These are phyloP conservation scores for Salvelinus namaycush DNA, from an alignment of 2,113 vertebrate species.

Conservation along the genomic window DNA sequence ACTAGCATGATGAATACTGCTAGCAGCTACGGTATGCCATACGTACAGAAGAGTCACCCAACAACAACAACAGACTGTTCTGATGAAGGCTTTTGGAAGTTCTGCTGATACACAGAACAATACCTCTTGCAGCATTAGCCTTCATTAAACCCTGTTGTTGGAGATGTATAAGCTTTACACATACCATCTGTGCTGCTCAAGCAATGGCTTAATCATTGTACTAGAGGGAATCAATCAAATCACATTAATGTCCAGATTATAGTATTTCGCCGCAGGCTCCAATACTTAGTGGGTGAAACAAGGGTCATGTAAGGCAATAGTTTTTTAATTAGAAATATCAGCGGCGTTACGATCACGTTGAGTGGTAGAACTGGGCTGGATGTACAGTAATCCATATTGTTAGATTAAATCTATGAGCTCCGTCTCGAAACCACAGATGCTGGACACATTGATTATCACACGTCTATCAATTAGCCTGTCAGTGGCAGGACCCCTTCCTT, in stretches of 20 bases:
- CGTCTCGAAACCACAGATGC: slow-evolving; percentile 47
- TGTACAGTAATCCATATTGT: not conserved
- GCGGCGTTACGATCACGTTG: slow-evolving; percentile 17
- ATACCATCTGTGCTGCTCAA: too few species aligned
- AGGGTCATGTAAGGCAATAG: slow-evolving; percentile 20
- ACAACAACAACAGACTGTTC: not conserved
- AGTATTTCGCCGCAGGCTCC: slow-evolving; percentile 9
- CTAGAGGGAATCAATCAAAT: slow-evolving; percentile 72
- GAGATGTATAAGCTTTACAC: too few species aligned
- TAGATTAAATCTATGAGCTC: slow-evolving; percentile 27
- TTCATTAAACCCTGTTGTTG: slow-evolving; percentile 15
- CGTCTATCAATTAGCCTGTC: slow-evolving; percentile 49
- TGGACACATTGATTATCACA: slow-evolving; percentile 62
- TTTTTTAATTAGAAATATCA: slow-evolving; percentile 52
- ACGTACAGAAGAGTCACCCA: not conserved
- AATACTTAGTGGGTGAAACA: slow-evolving; percentile 30
- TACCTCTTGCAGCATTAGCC: slow-evolving; percentile 9
- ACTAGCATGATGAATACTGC: not conserved
- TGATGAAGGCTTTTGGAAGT: slow-evolving; percentile 1
- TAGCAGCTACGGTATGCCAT: not conserved
- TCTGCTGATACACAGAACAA: slow-evolving; percentile 14
- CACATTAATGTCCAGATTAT: slow-evolving; percentile 67
- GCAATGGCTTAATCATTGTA: slow-evolving; percentile 66
- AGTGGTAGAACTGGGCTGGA: slow-evolving; percentile 18
- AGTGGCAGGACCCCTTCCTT: not conserved